Evolutionary conservation across 2,797 vertebrate genomes (phyloP).

Genomic region (Dicrostonyx torquatus): DNA sequence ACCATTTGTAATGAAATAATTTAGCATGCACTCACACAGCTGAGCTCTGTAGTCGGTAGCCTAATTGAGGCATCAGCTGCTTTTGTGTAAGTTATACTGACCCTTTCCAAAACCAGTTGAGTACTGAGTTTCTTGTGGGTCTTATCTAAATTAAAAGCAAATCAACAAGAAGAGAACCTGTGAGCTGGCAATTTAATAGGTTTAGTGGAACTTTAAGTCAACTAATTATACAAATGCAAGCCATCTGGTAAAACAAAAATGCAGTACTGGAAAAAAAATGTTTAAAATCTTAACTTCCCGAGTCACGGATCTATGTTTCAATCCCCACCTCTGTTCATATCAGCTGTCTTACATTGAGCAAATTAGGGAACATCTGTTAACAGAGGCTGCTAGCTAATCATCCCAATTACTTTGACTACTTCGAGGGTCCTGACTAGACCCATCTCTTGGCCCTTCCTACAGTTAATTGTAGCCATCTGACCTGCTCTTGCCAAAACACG

Average conservation of each 20-base stretch:
- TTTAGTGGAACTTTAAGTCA: slow-evolving; percentile 61
- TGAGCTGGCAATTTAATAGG: slow-evolving; percentile 30
- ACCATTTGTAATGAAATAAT: slow-evolving; percentile 33
- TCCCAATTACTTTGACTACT: slow-evolving; percentile 29
- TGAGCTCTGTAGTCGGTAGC: neutral
- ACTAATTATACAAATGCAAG: slow-evolving; percentile 67
- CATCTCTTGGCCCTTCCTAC: neutral
- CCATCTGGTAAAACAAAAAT: slow-evolving; percentile 63
- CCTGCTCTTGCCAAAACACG: neutral
- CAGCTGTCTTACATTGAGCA: slow-evolving; percentile 45
- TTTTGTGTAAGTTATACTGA: slow-evolving; percentile 35
- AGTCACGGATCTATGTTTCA: slow-evolving; percentile 50
- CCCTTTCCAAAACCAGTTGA: neutral
- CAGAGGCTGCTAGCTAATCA: slow-evolving; percentile 6
- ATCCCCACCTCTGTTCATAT: slow-evolving; percentile 45
- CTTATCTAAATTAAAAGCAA: slow-evolving; percentile 70
- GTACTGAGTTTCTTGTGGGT: slow-evolving; percentile 6
- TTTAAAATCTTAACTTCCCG: slow-evolving; percentile 21
- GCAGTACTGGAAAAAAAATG: neutral
- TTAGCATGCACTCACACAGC: neutral
- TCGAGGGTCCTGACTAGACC: neutral
- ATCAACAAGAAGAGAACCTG: slow-evolving; percentile 4
- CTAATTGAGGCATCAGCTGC: slow-evolving; percentile 38
- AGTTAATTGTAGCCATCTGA: slow-evolving; percentile 38
- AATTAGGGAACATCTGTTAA: slow-evolving; percentile 54